phyloP scores from a whole-genome alignment of 2,113 vertebrate genomes.

The Motacilla alba region DNA sequence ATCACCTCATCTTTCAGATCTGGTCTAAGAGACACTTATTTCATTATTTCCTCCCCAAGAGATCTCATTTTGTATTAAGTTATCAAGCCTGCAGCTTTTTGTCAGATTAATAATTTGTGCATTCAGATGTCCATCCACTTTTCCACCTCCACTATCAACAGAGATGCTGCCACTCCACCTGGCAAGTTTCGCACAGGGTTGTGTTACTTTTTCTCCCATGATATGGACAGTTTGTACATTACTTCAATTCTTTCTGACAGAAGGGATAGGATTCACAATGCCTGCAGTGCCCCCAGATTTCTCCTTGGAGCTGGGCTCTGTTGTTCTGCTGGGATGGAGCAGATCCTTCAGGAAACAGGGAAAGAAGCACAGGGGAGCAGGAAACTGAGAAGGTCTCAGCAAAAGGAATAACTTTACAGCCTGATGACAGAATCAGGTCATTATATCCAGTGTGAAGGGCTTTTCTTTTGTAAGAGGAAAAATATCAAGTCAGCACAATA shows the following conservation, averaged over 20 bases:
- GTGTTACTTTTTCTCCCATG: accelerated
- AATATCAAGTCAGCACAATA: background rate
- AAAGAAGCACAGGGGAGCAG: background rate
- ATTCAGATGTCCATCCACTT: background rate
- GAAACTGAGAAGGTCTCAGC: background rate
- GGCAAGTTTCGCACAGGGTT: background rate
- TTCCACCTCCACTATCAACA: background rate
- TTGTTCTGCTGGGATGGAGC: background rate
- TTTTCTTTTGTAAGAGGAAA: background rate
- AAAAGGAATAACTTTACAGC: background rate
- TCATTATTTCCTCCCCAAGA: background rate
- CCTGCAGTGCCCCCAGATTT: background rate
- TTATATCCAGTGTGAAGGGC: background rate
- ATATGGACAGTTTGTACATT: background rate
- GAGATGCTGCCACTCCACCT: background rate
- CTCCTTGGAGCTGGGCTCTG: background rate
- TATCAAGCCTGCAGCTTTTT: background rate
- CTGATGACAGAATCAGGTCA: background rate
- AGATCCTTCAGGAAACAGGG: background rate
- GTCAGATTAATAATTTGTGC: background rate
- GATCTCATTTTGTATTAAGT: background rate
- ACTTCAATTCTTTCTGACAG: background rate
- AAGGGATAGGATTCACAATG: background rate
- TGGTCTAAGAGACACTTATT: background rate
- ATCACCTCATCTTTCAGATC: background rate